Percentiles rank a stretch among this genome's conserved stretches.
These are phyloP conservation scores for Manis crassicaudata DNA, from an alignment of 2,797 vertebrate genomes.

Conservation along the genomic window DNA sequence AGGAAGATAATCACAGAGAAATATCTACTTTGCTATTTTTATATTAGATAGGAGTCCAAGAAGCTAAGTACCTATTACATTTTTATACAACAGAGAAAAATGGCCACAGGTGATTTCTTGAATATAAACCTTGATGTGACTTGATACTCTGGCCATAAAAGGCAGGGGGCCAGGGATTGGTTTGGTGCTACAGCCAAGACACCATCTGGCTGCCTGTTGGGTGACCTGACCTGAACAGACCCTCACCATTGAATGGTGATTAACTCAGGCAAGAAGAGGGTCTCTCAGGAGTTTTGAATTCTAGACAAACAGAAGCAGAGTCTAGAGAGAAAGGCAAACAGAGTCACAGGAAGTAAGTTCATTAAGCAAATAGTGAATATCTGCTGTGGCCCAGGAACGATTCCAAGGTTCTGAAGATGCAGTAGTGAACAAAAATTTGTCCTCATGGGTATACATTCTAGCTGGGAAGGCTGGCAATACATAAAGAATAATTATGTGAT, in stretches of 20 bases:
- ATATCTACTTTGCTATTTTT: conserved; percentile 41
- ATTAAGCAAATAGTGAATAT: not conserved
- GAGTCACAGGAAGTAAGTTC: not conserved
- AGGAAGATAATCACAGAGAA: conserved; percentile 28
- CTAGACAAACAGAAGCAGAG: conserved; percentile 26
- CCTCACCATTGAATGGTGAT: not conserved
- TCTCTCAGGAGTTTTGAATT: conserved; percentile 55
- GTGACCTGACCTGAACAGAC: not conserved
- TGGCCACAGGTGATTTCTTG: not conserved
- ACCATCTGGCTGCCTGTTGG: not conserved
- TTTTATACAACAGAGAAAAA: not conserved
- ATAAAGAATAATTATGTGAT: conserved; percentile 10
- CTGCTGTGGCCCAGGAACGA: not conserved
- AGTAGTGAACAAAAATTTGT: conserved; percentile 20
- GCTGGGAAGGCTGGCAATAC: not conserved
- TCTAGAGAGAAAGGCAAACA: not conserved
- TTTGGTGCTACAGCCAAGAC: not conserved
- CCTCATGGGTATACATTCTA: not conserved
- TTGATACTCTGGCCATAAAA: not conserved
- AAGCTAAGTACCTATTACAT: not conserved
- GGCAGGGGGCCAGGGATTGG: not conserved
- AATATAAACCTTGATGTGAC: conserved; percentile 24
- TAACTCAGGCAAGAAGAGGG: not conserved
- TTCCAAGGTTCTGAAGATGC: not conserved
- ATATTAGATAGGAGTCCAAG: not conserved